These are phyloP conservation scores for Mayetiola destructor DNA, from an alignment of 2,888 invertebrate genomes.

Conservation along the genomic window DNA sequence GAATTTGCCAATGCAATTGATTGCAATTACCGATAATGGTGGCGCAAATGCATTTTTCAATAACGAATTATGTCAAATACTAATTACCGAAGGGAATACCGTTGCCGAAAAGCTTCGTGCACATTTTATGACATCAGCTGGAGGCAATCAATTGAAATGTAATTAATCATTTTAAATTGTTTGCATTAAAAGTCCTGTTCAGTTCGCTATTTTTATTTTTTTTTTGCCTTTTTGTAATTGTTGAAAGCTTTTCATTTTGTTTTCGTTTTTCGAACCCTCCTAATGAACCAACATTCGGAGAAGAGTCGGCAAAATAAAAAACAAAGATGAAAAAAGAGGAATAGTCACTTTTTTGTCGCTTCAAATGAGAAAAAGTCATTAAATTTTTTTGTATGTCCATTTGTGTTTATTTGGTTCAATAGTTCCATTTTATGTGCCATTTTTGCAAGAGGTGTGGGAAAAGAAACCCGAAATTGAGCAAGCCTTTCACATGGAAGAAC, in stretches of 20 bases:
- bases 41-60: constrained; percentile 82
- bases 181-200: constrained; percentile 12
- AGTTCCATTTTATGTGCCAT: constrained; percentile 90
- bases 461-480: constrained; percentile 90
- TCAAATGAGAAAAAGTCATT: neutral
- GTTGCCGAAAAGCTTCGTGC: constrained; percentile 79
- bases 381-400: neutral
- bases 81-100: constrained; percentile 86
- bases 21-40: constrained; percentile 82
- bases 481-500: constrained; percentile 77
- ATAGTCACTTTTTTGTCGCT: neutral
- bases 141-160: constrained; percentile 77
- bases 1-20: constrained; percentile 82
- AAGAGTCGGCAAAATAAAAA: too few species aligned
- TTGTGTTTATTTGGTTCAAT: constrained; percentile 20
- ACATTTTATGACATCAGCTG: constrained; percentile 82
- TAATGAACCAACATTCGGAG: too few species aligned
- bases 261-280: constrained; percentile 6
- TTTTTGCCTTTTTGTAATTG: neutral
- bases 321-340: neutral
- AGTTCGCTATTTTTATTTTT: constrained; percentile 5
- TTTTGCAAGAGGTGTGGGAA: constrained; percentile 94
- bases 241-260: neutral
- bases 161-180: constrained; percentile 26
- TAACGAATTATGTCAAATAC: constrained; percentile 73